A percentile compares a stretch with the other conserved stretches of the same genome.
These are phyloP conservation scores for Cotesia typhae DNA, from an alignment of 1,140 invertebrate species.

Conservation along the genomic window DNA sequence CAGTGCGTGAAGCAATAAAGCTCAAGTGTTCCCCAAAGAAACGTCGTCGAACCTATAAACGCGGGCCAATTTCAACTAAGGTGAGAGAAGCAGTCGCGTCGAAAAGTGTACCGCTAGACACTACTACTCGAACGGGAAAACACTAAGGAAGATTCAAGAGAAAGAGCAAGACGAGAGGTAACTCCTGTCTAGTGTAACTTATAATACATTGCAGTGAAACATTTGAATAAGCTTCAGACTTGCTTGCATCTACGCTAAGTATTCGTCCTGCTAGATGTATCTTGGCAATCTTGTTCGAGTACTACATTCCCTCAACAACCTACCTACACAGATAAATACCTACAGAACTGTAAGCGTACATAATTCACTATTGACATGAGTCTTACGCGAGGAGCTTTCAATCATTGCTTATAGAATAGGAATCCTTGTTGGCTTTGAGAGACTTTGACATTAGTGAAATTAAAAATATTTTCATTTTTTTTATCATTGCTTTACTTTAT, in stretches of 20 bases:
- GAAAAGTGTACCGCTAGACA: not conserved
- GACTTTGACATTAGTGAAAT: not conserved
- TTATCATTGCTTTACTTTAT: no score
- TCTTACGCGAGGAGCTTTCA: not conserved
- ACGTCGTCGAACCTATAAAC: not conserved
- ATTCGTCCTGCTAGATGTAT: constrained; percentile 11
- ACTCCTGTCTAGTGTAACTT: not conserved
- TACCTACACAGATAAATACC: not conserved
- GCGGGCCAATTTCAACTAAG: not conserved
- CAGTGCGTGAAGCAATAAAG: constrained; percentile 9
- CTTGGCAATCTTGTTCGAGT: constrained; percentile 7
- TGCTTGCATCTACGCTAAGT: not conserved
- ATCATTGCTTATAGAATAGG: not conserved
- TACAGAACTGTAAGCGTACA: not conserved
- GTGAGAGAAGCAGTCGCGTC: not conserved
- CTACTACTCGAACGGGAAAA: not conserved
- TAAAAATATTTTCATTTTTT: no score
- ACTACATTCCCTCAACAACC: not conserved
- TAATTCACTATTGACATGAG: not conserved
- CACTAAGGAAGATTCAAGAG: not conserved
- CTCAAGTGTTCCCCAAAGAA: not conserved
- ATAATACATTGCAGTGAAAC: not conserved
- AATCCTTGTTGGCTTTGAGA: not conserved
- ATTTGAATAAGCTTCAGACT: not conserved
- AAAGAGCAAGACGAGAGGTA: not conserved